A percentile compares a stretch with the other conserved stretches of the same genome.
phyloP scores from a whole-genome alignment of 2,888 invertebrate genomes.

The Ceratothoa steindachneri region DNA sequence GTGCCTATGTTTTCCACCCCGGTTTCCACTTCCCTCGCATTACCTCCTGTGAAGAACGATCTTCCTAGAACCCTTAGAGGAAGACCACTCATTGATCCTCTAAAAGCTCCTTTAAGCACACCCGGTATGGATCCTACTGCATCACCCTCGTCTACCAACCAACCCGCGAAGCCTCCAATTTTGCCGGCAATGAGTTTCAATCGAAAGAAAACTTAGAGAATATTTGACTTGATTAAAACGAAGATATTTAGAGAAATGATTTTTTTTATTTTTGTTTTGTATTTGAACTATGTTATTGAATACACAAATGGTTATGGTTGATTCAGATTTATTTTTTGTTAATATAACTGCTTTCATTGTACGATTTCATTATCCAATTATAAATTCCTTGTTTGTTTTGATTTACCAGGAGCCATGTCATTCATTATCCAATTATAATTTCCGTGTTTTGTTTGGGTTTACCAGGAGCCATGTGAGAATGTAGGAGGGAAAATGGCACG shows the following conservation, averaged over 20 bases:
- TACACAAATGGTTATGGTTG: background rate
- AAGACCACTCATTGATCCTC: slow-evolving; percentile 14
- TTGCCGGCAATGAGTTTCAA: background rate
- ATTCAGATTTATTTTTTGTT: background rate
- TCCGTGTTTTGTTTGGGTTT: too few relatives aligned
- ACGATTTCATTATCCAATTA: too few relatives aligned
- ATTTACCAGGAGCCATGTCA: too few relatives aligned
- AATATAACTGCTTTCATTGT: too few relatives aligned
- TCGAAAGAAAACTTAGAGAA: background rate
- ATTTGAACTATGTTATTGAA: background rate
- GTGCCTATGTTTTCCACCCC: slow-evolving; percentile 4
- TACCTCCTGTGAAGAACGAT: background rate
- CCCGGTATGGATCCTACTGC: slow-evolving; percentile 14
- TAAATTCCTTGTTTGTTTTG: too few relatives aligned
- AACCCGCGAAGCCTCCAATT: slow-evolving; percentile 10
- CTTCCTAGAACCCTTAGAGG: slow-evolving; percentile 11
- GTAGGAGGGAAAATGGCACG: too few relatives aligned
- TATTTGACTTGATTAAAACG: background rate
- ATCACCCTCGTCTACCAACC: background rate
- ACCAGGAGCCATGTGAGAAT: too few relatives aligned
- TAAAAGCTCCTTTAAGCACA: background rate
- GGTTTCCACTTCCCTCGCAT: background rate
- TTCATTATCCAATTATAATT: too few relatives aligned
- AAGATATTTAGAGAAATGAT: too few relatives aligned
- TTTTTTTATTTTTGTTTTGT: too few relatives aligned